Conservation (phyloP, 2,113 vertebrate genomes). For the Heterotis niloticus region DNA sequence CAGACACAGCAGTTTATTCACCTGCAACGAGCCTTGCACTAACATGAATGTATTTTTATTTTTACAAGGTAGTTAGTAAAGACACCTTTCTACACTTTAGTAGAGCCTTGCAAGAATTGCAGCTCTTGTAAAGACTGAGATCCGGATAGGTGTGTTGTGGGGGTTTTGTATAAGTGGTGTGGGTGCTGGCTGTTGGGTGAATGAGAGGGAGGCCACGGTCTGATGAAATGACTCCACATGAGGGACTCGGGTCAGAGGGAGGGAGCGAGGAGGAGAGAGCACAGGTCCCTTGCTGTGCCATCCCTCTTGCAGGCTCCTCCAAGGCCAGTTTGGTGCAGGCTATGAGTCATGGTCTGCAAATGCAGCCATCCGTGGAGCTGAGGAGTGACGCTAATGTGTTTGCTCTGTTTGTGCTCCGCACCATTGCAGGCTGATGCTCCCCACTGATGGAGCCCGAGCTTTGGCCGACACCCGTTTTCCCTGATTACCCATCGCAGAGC, state of each 20-base stretch:
- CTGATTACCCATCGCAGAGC: not conserved
- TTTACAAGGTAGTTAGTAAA: too few species aligned
- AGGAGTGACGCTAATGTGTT: constrained; percentile 41
- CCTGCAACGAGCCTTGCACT: not conserved
- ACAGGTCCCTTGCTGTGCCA: not conserved
- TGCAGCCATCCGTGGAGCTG: constrained; percentile 33
- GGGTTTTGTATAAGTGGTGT: too few species aligned
- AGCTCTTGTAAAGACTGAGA: too few species aligned
- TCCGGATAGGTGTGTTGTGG: too few species aligned
- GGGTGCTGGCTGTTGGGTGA: too few species aligned
- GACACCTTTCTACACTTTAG: too few species aligned
- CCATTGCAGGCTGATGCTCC: constrained; percentile 20
- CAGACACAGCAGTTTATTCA: not conserved
- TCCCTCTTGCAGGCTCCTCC: not conserved
- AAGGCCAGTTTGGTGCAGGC: not conserved
- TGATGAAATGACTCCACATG: too few species aligned
- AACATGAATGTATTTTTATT: not conserved
- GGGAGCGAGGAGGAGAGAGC: too few species aligned
- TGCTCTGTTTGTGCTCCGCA: constrained; percentile 31
- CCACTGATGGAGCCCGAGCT: constrained; percentile 28
- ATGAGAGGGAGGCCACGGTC: too few species aligned
- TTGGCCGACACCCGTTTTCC: constrained; percentile 26
- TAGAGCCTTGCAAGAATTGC: too few species aligned
- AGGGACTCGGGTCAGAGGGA: too few species aligned
- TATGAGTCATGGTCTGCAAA: constrained; percentile 44